phyloP scores from a whole-genome alignment of 2,888 invertebrate genomes.

The Melikaiella ostensackeni region DNA sequence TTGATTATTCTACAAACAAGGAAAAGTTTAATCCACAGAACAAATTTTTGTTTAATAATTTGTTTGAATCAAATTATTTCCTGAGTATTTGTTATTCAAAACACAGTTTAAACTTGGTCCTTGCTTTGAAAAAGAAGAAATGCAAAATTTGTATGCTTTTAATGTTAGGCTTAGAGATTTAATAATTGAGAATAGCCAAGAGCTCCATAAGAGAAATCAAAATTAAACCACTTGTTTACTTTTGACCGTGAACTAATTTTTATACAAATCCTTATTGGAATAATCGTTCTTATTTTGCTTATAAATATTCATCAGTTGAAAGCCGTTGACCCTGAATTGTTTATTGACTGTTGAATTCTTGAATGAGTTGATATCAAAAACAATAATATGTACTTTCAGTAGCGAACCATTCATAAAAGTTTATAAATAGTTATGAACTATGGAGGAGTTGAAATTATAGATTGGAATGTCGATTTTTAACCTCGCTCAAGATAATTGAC shows the following conservation, averaged over 20 bases:
- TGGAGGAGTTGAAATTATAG: conserved; percentile 24
- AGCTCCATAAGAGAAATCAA: background rate
- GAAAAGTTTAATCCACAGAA: too few species aligned
- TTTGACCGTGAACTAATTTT: background rate
- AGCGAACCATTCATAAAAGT: background rate
- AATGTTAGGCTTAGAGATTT: too few species aligned
- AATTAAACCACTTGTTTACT: background rate
- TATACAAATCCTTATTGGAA: background rate
- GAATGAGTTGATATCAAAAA: background rate
- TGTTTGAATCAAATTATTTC: too few species aligned
- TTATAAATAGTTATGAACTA: background rate
- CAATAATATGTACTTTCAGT: background rate
- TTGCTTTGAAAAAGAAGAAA: too few species aligned
- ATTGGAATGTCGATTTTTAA: conserved; percentile 38
- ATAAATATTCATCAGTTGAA: background rate
- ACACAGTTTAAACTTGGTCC: too few species aligned
- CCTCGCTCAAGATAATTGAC: conserved; percentile 26
- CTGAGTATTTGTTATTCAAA: too few species aligned
- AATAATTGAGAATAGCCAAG: background rate
- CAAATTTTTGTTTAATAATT: too few species aligned
- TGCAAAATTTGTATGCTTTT: too few species aligned
- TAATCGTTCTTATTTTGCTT: background rate
- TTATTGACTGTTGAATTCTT: background rate
- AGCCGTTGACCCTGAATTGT: conserved; percentile 6
- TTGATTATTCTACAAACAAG: too few species aligned